Percentiles rank a stretch among this genome's conserved stretches.
Evolutionary conservation across 1,140 invertebrate species (phyloP).

Genomic region (Manduca sexta): DNA sequence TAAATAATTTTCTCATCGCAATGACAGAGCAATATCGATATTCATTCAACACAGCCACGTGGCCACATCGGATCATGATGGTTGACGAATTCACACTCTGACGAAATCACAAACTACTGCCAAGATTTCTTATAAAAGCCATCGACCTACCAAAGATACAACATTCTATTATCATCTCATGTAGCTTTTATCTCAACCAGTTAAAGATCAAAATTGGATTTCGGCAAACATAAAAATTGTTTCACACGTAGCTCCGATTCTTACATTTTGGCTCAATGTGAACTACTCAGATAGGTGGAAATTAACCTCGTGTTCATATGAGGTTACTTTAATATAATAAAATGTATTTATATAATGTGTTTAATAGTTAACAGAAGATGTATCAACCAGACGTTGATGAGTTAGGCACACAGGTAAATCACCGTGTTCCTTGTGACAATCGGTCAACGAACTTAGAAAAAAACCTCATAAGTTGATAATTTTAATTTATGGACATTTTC

Average conservation of each 20-base stretch:
- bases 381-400: no score
- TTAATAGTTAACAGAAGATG: no score
- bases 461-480: slow-evolving; percentile 4
- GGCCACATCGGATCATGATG: slow-evolving; percentile 17
- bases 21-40: not conserved
- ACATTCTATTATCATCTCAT: slow-evolving; percentile 13
- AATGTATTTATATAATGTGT: no score
- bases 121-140: slow-evolving; percentile 66
- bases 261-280: slow-evolving; percentile 30
- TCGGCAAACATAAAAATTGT: no score
- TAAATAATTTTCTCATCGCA: no score
- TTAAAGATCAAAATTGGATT: slow-evolving; percentile 18
- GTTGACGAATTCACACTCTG: slow-evolving; percentile 61
- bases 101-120: slow-evolving; percentile 58
- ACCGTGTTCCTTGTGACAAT: slow-evolving; percentile 4
- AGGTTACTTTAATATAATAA: no score
- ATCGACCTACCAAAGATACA: slow-evolving; percentile 47
- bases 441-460: slow-evolving; percentile 15
- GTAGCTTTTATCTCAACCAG: slow-evolving; percentile 2
- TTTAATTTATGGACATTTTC: slow-evolving; percentile 8
- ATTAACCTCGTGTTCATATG: slow-evolving; percentile 24
- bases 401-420: no score
- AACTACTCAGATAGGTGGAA: slow-evolving; percentile 32
- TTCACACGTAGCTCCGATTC: no score
- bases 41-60: slow-evolving; percentile 9